Evolutionary conservation across 2,797 vertebrate species (phyloP).

Genomic region (Peromyscus attwateri): DNA sequence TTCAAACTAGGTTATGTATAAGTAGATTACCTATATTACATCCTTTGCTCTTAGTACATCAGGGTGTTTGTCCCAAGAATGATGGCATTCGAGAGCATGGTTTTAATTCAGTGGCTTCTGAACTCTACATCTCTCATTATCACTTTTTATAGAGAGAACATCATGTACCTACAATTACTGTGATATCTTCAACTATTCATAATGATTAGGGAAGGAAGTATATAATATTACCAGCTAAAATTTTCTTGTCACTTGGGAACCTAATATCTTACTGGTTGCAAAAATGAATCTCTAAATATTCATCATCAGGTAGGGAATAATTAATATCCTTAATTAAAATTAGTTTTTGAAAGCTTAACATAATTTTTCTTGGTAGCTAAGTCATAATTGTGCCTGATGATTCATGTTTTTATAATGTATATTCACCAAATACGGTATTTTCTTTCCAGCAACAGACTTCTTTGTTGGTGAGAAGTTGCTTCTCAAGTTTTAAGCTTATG

Average conservation of each 20-base stretch:
- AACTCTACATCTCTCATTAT: background rate
- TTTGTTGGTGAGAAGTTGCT: conserved; percentile 38
- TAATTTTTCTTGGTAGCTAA: conserved; percentile 51
- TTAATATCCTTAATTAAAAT: conserved; percentile 12
- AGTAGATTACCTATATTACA: background rate
- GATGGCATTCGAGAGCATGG: background rate
- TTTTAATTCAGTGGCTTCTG: conserved; percentile 54
- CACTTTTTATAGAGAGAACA: conserved; percentile 1
- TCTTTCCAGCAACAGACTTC: conserved; percentile 18
- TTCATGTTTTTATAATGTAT: background rate
- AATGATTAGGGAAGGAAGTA: background rate
- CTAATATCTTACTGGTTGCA: conserved; percentile 12
- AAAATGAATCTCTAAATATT: conserved; percentile 6
- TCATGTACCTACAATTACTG: background rate
- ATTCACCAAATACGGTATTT: conserved; percentile 31
- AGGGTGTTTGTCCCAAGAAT: conserved; percentile 27
- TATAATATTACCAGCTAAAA: background rate
- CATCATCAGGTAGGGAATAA: background rate
- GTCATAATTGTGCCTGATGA: conserved; percentile 10
- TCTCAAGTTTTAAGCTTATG: conserved; percentile 38
- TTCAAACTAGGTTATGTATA: conserved; percentile 12
- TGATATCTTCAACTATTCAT: conserved; percentile 26
- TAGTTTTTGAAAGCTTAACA: conserved; percentile 32
- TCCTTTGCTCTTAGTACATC: conserved; percentile 21
- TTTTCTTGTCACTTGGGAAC: conserved; percentile 27